These are phyloP conservation scores for Vandiemenella viatica DNA, from an alignment of 2,888 invertebrate genomes.

Conservation along the genomic window DNA sequence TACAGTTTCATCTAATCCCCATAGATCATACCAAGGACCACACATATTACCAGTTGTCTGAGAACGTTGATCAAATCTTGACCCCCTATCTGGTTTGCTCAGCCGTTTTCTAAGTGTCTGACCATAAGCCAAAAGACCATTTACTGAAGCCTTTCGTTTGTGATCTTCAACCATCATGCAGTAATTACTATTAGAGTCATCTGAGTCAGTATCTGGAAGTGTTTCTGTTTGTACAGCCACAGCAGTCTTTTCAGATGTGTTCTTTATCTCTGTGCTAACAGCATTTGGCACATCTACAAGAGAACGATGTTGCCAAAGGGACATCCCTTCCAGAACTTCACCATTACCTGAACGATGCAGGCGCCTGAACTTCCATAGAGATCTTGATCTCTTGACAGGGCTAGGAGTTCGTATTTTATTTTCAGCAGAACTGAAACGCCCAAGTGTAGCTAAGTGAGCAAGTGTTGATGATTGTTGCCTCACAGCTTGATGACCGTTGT, in stretches of 20 bases:
- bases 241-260: neutral
- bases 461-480: constrained; percentile 19
- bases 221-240: neutral
- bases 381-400: constrained; percentile 61
- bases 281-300: constrained; percentile 51
- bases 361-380: constrained; percentile 66
- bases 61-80: constrained; percentile 22
- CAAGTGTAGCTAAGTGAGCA: constrained; percentile 31
- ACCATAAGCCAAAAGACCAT: constrained; percentile 18
- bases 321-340: constrained; percentile 74
- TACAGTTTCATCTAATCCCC: constrained; percentile 60
- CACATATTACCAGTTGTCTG: constrained; percentile 35
- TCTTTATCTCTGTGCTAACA: constrained; percentile 25
- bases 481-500: constrained; percentile 9
- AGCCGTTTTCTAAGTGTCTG: constrained; percentile 20
- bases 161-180: constrained; percentile 77
- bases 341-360: constrained; percentile 42
- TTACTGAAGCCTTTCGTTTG: constrained; percentile 2
- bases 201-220: constrained; percentile 26
- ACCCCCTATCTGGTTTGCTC: constrained; percentile 22
- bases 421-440: constrained; percentile 31
- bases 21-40: constrained; percentile 80
- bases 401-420: constrained; percentile 16
- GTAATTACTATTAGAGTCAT: constrained; percentile 32
- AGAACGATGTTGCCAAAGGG: constrained; percentile 72